phyloP scores from a whole-genome alignment of 1,140 invertebrate genomes.

The Elymnias hypermnestra region DNA sequence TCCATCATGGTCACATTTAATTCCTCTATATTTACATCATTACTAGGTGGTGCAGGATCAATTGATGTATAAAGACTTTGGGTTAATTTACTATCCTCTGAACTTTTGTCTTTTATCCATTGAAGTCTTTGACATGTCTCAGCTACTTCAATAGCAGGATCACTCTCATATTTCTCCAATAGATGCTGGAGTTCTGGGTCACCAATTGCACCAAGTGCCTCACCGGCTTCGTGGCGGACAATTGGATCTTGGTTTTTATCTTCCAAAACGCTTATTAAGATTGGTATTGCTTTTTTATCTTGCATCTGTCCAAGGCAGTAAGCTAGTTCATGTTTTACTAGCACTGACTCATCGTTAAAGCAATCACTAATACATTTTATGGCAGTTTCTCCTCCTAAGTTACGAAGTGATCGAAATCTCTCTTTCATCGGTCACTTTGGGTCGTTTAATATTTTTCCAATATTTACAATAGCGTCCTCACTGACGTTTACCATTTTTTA shows the following conservation, averaged over 20 bases:
- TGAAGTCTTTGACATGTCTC: conserved; percentile 96
- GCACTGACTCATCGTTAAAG: conserved; percentile 90
- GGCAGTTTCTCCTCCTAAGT: conserved; percentile 88
- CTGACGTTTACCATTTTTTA: conserved; percentile 48
- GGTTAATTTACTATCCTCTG: conserved; percentile 65
- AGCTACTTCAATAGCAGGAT: conserved; percentile 89
- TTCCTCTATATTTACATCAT: conserved; percentile 77
- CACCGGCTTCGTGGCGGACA: conserved; percentile 98
- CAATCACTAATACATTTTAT: conserved; percentile 88
- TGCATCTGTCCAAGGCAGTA: conserved; percentile 99
- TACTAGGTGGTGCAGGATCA: conserved; percentile 92
- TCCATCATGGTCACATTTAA: conserved; percentile 85
- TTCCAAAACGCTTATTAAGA: conserved; percentile 86
- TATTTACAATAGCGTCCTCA: conserved; percentile 77
- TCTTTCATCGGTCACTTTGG: conserved; percentile 89
- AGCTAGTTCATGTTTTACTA: conserved; percentile 98
- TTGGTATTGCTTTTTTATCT: conserved; percentile 87
- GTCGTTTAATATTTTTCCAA: conserved; percentile 89
- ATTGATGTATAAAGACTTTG: conserved; percentile 89
- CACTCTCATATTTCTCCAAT: conserved; percentile 85
- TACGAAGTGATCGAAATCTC: conserved; percentile 95
- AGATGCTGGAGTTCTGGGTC: conserved; percentile 79
- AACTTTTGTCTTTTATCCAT: conserved; percentile 79
- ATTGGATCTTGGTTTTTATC: conserved; percentile 93
- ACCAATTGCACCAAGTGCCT: conserved; percentile 98